These are phyloP conservation scores for Rhopalosiphum padi DNA, from an alignment of 1,140 invertebrate species.

Conservation along the genomic window DNA sequence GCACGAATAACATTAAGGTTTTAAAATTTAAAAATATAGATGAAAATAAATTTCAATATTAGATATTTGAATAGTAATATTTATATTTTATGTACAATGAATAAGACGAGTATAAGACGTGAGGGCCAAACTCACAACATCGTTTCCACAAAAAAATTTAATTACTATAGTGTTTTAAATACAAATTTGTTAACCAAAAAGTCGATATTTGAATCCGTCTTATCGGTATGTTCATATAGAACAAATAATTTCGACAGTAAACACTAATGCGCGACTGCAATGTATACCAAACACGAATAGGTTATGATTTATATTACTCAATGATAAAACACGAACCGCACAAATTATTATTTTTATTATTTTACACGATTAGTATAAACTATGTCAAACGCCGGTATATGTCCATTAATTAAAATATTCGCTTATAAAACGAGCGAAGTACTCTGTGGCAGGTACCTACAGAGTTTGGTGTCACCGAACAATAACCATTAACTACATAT, in stretches of 20 bases:
- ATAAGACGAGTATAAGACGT: not conserved
- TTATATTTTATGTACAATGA: not conserved
- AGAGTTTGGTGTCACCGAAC: not conserved
- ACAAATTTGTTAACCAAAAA: not conserved
- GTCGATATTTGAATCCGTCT: not conserved
- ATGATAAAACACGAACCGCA: not conserved
- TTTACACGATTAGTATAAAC: not conserved
- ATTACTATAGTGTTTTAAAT: not conserved
- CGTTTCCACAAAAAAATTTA: too few species aligned
- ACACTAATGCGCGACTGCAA: not conserved
- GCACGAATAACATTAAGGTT: not conserved
- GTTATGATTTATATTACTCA: not conserved
- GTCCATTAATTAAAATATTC: not conserved
- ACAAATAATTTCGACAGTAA: not conserved
- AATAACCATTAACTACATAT: too few species aligned
- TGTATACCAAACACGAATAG: not conserved
- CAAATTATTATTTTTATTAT: not conserved
- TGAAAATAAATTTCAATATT: not conserved
- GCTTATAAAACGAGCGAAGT: not conserved
- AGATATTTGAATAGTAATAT: not conserved
- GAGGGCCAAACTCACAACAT: not conserved
- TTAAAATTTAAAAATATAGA: not conserved
- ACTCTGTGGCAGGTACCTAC: not conserved
- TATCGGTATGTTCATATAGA: not conserved
- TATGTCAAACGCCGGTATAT: not conserved